A percentile compares a stretch with the other conserved stretches of the same genome.
These are phyloP conservation scores for Steromphala cineraria DNA, from an alignment of 2,888 invertebrate species.

Conservation along the genomic window DNA sequence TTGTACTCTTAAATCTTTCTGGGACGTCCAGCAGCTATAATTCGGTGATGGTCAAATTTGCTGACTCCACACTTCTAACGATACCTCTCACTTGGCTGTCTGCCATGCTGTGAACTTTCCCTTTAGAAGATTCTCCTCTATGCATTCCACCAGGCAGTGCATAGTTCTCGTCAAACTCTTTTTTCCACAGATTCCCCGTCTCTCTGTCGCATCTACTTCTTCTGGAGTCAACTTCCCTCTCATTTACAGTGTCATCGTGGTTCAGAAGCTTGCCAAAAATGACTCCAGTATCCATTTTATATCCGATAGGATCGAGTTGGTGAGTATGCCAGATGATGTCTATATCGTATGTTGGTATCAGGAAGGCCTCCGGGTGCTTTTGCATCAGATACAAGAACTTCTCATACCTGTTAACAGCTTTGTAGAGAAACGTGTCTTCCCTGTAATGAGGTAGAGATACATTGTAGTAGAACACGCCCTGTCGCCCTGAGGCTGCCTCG, in stretches of 20 bases:
- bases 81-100: too few species aligned
- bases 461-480: not conserved
- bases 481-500: not conserved
- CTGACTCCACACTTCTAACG: too few species aligned
- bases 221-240: slow-evolving; percentile 74
- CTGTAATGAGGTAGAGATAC: slow-evolving; percentile 77
- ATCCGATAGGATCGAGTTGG: slow-evolving; percentile 72
- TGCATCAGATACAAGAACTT: slow-evolving; percentile 74
- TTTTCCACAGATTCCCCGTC: slow-evolving; percentile 75
- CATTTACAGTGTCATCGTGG: slow-evolving; percentile 77
- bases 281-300: slow-evolving; percentile 58
- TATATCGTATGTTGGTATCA: slow-evolving; percentile 77
- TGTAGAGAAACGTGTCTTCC: slow-evolving; percentile 72
- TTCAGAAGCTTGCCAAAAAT: slow-evolving; percentile 71
- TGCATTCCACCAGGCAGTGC: slow-evolving; percentile 76
- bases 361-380: slow-evolving; percentile 73
- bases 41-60: too few species aligned
- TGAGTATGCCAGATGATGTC: slow-evolving; percentile 77
- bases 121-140: slow-evolving; percentile 67
- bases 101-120: too few species aligned
- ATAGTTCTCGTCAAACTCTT: slow-evolving; percentile 73
- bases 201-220: slow-evolving; percentile 71
- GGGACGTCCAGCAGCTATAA: too few species aligned
- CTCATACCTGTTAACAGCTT: not conserved
- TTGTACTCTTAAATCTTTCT: not conserved